Conservation (phyloP, 2,113 vertebrate genomes). For the Engraulis encrasicolus region DNA sequence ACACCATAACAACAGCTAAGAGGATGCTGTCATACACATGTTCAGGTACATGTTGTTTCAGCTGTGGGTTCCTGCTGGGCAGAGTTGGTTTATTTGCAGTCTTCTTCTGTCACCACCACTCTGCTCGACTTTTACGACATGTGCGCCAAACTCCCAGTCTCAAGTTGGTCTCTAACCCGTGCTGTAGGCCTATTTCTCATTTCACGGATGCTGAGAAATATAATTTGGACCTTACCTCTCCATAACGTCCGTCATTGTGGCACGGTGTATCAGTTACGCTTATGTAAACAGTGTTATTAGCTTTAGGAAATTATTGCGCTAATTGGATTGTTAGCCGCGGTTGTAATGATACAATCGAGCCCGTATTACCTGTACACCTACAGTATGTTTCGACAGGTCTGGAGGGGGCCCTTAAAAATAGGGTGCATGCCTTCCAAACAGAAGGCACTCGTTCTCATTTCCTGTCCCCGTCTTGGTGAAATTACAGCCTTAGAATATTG, state of each 20-base stretch:
- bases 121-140: background rate
- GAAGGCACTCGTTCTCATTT: slow-evolving; percentile 35
- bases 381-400: background rate
- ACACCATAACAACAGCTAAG: slow-evolving; percentile 28
- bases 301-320: background rate
- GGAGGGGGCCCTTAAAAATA: background rate
- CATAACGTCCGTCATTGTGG: slow-evolving; percentile 11
- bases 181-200: no score
- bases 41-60: slow-evolving; percentile 42
- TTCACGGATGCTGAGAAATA: background rate
- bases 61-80: slow-evolving; percentile 22
- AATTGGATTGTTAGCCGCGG: background rate
- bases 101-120: slow-evolving; percentile 18
- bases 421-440: slow-evolving; percentile 7
- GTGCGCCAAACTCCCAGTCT: background rate
- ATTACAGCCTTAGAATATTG: slow-evolving; percentile 30
- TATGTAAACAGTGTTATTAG: slow-evolving; percentile 19
- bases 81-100: slow-evolving; percentile 29
- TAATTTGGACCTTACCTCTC: background rate
- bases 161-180: background rate
- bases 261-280: background rate
- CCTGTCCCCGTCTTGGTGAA: slow-evolving; percentile 34
- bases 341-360: background rate
- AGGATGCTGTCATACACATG: slow-evolving; percentile 22
- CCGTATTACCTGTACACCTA: background rate